Percentiles rank a stretch among this genome's conserved stretches.
phyloP scores from a whole-genome alignment of 2,888 invertebrate species.

The Caenorhabditis japonica region DNA sequence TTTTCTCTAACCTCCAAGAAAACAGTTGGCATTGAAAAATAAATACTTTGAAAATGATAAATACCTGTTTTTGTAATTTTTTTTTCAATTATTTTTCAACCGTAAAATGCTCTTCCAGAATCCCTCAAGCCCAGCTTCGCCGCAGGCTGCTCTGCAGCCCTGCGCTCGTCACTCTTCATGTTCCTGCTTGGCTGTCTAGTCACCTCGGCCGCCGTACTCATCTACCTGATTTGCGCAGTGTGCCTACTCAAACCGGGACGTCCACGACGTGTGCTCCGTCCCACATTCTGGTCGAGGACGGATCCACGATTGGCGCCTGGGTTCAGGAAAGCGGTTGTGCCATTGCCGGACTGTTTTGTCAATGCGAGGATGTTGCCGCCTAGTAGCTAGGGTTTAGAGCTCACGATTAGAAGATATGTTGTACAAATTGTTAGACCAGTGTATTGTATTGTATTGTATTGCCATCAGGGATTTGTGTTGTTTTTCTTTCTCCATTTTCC shows the following conservation, averaged over 20 bases:
- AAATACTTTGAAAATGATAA: too few species aligned
- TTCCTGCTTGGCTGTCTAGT: slow-evolving; percentile 73
- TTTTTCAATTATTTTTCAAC: too few species aligned
- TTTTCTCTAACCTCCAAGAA: too few species aligned
- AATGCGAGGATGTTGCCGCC: slow-evolving; percentile 32
- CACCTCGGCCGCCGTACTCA: slow-evolving; percentile 60
- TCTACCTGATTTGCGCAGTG: slow-evolving; percentile 56
- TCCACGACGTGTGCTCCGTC: slow-evolving; percentile 55
- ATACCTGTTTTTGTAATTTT: too few species aligned
- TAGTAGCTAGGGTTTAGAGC: not conserved
- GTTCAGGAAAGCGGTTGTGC: slow-evolving; percentile 70
- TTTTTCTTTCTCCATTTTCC: too few species aligned
- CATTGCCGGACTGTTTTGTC: slow-evolving; percentile 62
- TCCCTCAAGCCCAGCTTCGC: slow-evolving; percentile 23
- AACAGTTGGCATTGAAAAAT: too few species aligned
- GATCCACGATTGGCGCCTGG: slow-evolving; percentile 69
- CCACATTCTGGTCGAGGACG: slow-evolving; percentile 64
- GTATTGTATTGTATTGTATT: too few species aligned
- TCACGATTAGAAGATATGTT: not conserved
- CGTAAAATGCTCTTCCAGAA: slow-evolving; percentile 23
- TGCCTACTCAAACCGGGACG: slow-evolving; percentile 53
- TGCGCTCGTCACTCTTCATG: slow-evolving; percentile 70
- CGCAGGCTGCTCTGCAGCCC: slow-evolving; percentile 42
- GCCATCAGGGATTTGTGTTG: too few species aligned
- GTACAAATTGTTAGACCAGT: not conserved